Conservation (phyloP, 2,797 vertebrate species). For the Enteromius argenteus region DNA sequence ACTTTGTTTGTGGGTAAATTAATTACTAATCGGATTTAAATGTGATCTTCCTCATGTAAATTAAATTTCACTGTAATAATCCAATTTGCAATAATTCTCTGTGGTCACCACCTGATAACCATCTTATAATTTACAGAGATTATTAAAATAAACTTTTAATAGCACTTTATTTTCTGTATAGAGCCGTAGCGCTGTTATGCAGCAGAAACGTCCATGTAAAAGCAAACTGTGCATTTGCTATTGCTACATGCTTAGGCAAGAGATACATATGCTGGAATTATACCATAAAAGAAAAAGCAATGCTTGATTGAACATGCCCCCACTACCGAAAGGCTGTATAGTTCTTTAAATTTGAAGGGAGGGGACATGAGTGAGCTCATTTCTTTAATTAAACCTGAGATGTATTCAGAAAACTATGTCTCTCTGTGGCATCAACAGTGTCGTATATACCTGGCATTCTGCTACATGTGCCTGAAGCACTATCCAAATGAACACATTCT, state of each 20-base stretch:
- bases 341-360: background rate
- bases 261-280: background rate
- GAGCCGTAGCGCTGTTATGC: background rate
- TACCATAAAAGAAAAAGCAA: background rate
- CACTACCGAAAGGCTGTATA: background rate
- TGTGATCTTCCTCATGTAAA: background rate
- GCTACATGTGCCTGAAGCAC: conserved; percentile 45
- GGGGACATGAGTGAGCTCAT: background rate
- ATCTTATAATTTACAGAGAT: background rate
- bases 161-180: background rate
- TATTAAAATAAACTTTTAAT: background rate
- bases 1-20: background rate
- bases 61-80: background rate
- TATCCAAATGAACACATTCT: conserved; percentile 52
- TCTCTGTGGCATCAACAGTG: conserved; percentile 41
- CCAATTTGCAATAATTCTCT: conserved; percentile 3
- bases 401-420: conserved; percentile 11
- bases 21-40: background rate
- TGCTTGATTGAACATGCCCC: conserved; percentile 3
- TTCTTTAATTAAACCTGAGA: conserved; percentile 21
- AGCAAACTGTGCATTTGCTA: background rate
- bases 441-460: conserved; percentile 54
- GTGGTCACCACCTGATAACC: background rate
- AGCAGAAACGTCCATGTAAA: background rate
- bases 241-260: background rate